Conservation (phyloP, 2,797 vertebrate species). For the Phalloptychus januarius region DNA sequence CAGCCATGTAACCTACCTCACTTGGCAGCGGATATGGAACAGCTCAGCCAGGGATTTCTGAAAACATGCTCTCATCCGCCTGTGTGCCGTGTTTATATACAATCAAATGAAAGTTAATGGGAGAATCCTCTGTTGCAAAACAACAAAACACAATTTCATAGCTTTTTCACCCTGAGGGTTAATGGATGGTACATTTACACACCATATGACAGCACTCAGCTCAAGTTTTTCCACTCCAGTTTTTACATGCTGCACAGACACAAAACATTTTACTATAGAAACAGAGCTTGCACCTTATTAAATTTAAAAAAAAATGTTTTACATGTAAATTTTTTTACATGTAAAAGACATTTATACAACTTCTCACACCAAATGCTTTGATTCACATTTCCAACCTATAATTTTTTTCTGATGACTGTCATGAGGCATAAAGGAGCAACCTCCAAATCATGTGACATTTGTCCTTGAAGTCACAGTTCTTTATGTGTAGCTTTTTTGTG, state of each 20-base stretch:
- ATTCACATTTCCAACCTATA: slow-evolving; percentile 17
- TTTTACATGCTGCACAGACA: slow-evolving; percentile 36
- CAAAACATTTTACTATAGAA: slow-evolving; percentile 29
- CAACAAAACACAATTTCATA: slow-evolving; percentile 62
- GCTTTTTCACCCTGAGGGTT: slow-evolving; percentile 60
- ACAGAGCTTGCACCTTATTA: slow-evolving; percentile 12
- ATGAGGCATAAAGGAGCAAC: slow-evolving; percentile 30
- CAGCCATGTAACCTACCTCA: slow-evolving; percentile 68
- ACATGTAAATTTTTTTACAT: no score
- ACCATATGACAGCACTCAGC: slow-evolving; percentile 64
- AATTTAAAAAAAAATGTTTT: no score
- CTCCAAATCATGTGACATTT: slow-evolving; percentile 22
- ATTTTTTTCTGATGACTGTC: slow-evolving; percentile 21
- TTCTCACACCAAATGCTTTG: slow-evolving; percentile 40
- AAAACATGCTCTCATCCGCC: slow-evolving; percentile 60
- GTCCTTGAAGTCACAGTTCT: slow-evolving; percentile 10
- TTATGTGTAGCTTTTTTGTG: slow-evolving; percentile 22
- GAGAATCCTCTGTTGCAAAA: slow-evolving; percentile 64
- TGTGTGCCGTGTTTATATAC: slow-evolving; percentile 68
- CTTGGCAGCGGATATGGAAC: slow-evolving; percentile 57
- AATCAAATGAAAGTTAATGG: slow-evolving; percentile 77
- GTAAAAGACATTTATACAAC: slow-evolving; percentile 26
- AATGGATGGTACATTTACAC: slow-evolving; percentile 51
- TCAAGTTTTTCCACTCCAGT: slow-evolving; percentile 41
- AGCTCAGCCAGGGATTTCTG: slow-evolving; percentile 67